Evolutionary conservation across 1,140 invertebrate genomes (phyloP).

Genomic region (Aphidius gifuensis): DNA sequence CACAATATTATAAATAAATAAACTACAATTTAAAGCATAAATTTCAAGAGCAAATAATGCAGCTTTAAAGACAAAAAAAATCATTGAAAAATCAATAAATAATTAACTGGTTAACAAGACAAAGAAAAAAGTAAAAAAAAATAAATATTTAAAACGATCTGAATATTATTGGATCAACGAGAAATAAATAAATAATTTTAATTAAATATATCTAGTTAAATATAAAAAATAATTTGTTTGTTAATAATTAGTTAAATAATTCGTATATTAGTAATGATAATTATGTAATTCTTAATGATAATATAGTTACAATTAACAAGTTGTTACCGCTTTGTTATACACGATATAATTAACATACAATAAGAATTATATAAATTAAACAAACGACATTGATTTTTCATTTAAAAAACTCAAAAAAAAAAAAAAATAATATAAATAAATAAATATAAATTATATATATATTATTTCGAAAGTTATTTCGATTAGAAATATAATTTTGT

Average conservation of each 20-base stretch:
- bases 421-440: conserved; percentile 32
- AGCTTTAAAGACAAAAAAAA: conserved; percentile 29
- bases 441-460: conserved; percentile 11
- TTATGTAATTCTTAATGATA: conserved; percentile 51
- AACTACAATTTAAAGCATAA: conserved; percentile 39
- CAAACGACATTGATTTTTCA: conserved; percentile 48
- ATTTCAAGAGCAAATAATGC: conserved; percentile 44
- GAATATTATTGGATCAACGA: conserved; percentile 4
- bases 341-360: conserved; percentile 51
- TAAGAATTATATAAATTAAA: conserved; percentile 46
- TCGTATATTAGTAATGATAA: conserved; percentile 51
- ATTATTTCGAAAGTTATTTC: not conserved
- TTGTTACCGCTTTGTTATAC: conserved; percentile 54
- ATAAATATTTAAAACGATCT: conserved; percentile 13
- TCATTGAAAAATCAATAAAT: too few relatives aligned
- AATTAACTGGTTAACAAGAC: conserved; percentile 45
- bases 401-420: conserved; percentile 36
- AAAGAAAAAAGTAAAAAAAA: conserved; percentile 21
- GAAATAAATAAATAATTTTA: conserved; percentile 20
- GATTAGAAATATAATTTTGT: not conserved
- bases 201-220: conserved; percentile 7
- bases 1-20: conserved; percentile 50
- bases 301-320: conserved; percentile 52
- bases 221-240: conserved; percentile 32
- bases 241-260: conserved; percentile 44